Conservation (phyloP, 2,113 vertebrate species). For the Pitta sordida region DNA sequence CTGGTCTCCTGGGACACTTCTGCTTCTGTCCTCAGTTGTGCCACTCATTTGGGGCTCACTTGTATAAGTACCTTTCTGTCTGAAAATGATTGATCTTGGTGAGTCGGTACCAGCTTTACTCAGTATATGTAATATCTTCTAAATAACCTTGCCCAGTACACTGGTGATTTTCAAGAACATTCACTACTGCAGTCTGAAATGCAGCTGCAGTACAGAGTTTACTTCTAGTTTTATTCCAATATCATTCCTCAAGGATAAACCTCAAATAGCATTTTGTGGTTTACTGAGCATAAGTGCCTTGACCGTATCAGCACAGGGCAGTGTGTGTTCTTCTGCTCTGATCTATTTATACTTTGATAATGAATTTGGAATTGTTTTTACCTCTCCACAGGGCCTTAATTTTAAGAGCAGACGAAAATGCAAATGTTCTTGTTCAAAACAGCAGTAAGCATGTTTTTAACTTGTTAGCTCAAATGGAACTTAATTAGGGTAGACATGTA, state of each 20-base stretch:
- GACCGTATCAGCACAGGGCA: background rate
- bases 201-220: background rate
- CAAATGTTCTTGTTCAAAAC: background rate
- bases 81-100: background rate
- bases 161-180: background rate
- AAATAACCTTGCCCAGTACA: background rate
- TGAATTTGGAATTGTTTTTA: background rate
- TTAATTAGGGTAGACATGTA: background rate
- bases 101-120: background rate
- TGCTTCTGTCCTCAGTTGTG: background rate
- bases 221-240: background rate
- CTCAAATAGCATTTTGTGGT: background rate
- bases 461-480: background rate
- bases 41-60: background rate
- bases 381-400: background rate
- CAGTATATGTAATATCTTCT: background rate
- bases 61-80: background rate
- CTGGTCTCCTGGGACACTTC: background rate
- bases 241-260: background rate
- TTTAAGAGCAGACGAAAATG: background rate
- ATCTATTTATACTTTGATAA: conserved; percentile 1
- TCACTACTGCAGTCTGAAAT: background rate
- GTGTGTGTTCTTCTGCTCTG: background rate
- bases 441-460: background rate
- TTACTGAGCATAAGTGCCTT: background rate